Evolutionary conservation across 1,140 invertebrate species (phyloP), one percentile per base, ranked within the genome.

Genomic region (Drosophila cardini): DNA sequence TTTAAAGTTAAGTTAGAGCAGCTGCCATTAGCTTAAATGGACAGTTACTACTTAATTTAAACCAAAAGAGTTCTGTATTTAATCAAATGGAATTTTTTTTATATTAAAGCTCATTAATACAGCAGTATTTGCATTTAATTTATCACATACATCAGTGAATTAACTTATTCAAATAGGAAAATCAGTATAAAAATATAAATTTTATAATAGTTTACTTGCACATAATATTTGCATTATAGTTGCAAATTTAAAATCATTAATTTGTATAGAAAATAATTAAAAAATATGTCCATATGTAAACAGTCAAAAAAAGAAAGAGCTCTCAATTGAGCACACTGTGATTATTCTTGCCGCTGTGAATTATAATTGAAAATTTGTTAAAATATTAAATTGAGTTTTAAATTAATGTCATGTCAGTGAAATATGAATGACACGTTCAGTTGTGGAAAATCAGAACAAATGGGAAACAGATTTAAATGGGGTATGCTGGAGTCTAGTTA

Each of bases 301-400:
- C n/a, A 55, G 21, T 34, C 11, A 26, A 58, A 26, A n/a, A 4
- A n/a, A n/a, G n/a, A n/a, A n/a, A n/a, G n/a, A 9, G 13, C 3
- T 10, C 36, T 38, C 10, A 10, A 2, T 38, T 11, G 10, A 38
- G 11, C 9, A 9, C 36, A 10, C 8, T 10, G 36, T 21, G 26
- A 21, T 21, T 26, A 48, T 9, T 21, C 4, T 2, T 48, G 46
- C 50, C 40, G 45, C 26, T 34, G 34, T 18, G 55, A 52, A 65
- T 78, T 65, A 78, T 85, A 78, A 80, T 82, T 87, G 34, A 45
- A 79, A 78, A 67, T 76, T 76, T 72, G 80, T 72, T 61, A 63
- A 61, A 61, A 70, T 26, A 57, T 61, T 58, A 78, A 76, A 63
- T 87, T 56, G 46, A 48, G 50, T 61, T 72, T 84, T 60, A 61